These are phyloP conservation scores for Dendrolimus pini DNA, from an alignment of 2,888 invertebrate species.

Conservation along the genomic window DNA sequence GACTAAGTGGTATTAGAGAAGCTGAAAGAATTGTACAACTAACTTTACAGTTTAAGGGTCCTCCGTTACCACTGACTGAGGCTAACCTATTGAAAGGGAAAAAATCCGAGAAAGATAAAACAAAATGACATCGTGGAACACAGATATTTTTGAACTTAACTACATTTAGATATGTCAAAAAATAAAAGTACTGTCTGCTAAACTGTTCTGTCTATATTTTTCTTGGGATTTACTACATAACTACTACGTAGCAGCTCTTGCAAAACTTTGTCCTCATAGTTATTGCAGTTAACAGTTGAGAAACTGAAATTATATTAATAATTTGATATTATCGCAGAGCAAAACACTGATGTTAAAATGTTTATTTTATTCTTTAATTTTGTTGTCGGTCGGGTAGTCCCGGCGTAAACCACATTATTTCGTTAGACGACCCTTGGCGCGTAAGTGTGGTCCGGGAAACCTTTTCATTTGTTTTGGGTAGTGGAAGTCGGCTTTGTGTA, in stretches of 20 bases:
- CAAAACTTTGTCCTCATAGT: no score
- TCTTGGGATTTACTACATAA: no score
- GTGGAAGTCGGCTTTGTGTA: slow-evolving; percentile 20
- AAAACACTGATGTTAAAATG: slow-evolving; percentile 1
- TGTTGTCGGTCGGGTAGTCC: neutral
- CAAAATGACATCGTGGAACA: neutral
- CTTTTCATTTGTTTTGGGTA: slow-evolving; percentile 15
- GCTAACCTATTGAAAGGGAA: slow-evolving; percentile 4
- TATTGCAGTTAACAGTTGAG: neutral
- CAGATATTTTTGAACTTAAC: no score
- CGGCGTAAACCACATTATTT: neutral
- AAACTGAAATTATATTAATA: neutral
- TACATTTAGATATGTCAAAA: no score
- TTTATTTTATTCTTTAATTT: neutral
- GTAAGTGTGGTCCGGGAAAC: slow-evolving; percentile 15
- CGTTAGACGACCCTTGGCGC: slow-evolving; percentile 10
- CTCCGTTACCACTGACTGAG: slow-evolving; percentile 36
- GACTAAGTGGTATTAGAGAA: slow-evolving; percentile 86
- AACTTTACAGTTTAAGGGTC: slow-evolving; percentile 69
- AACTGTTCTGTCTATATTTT: no score
- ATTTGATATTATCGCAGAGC: neutral
- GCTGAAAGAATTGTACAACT: slow-evolving; percentile 83
- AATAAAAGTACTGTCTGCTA: no score
- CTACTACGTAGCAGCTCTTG: no score
- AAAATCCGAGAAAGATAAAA: slow-evolving; percentile 1